Evolutionary conservation across 2,888 invertebrate species (phyloP).

Genomic region (Argyresthia albistria): DNA sequence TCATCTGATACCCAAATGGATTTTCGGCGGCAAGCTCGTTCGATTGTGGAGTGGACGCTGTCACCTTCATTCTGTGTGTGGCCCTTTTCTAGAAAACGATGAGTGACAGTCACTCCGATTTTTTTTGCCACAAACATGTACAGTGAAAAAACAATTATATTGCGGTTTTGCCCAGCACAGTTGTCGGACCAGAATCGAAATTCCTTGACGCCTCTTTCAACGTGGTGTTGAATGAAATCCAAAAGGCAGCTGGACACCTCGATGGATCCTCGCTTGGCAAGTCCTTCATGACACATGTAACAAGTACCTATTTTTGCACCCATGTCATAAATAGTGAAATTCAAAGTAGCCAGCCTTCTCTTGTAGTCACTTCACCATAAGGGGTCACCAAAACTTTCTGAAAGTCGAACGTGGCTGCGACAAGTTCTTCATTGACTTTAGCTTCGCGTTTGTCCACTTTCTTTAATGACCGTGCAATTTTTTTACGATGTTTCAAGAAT

Average conservation of each 20-base stretch:
- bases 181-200: slow-evolving; percentile 19
- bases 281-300: slow-evolving; percentile 18
- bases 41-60: slow-evolving; percentile 16
- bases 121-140: slow-evolving; percentile 12
- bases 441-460: slow-evolving; percentile 1
- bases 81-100: slow-evolving; percentile 17
- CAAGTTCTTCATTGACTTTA: neutral
- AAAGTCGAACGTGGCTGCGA: slow-evolving; percentile 14
- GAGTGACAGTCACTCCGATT: slow-evolving; percentile 13
- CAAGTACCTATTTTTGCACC: slow-evolving; percentile 12
- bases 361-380: slow-evolving; percentile 12
- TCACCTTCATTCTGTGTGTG: slow-evolving; percentile 18
- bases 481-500: neutral
- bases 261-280: slow-evolving; percentile 17
- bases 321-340: slow-evolving; percentile 16
- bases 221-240: slow-evolving; percentile 11
- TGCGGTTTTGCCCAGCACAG: slow-evolving; percentile 16
- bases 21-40: slow-evolving; percentile 9
- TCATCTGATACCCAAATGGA: slow-evolving; percentile 9
- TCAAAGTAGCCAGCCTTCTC: slow-evolving; percentile 13
- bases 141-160: slow-evolving; percentile 14
- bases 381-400: slow-evolving; percentile 13
- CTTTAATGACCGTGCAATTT: neutral
- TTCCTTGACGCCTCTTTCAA: slow-evolving; percentile 9
- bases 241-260: slow-evolving; percentile 16